Percentiles rank a stretch among this genome's conserved stretches.
Evolutionary conservation across 2,797 vertebrate species (phyloP).

Genomic region (Peromyscus attwateri): DNA sequence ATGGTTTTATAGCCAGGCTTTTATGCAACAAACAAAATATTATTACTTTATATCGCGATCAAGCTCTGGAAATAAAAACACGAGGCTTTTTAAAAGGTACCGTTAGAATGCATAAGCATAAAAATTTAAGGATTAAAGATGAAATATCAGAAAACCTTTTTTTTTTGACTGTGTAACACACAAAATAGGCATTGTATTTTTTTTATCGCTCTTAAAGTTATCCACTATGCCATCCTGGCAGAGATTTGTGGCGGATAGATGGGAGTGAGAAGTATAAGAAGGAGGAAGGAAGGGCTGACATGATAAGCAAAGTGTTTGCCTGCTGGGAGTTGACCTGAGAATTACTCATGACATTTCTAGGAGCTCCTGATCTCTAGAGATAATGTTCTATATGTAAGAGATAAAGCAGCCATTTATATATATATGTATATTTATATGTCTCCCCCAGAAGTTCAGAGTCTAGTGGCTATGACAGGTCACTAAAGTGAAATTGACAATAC

Average conservation of each 20-base stretch:
- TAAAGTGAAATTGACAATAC: not conserved
- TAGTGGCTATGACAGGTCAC: not conserved
- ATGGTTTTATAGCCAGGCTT: constrained; percentile 37
- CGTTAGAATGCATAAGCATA: not conserved
- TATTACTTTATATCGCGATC: not conserved
- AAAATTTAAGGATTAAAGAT: constrained; percentile 48
- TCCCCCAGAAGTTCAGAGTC: not conserved
- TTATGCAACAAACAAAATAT: constrained; percentile 23
- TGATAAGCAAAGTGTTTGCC: not conserved
- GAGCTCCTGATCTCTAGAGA: not conserved
- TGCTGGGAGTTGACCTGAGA: not conserved
- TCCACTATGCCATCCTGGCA: not conserved
- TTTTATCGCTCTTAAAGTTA: not conserved
- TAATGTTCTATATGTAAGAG: not conserved
- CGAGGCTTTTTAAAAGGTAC: not conserved
- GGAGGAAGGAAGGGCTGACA: not conserved
- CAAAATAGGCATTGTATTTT: not conserved
- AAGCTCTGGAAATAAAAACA: constrained; percentile 15
- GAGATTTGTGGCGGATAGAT: not conserved
- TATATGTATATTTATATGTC: not conserved
- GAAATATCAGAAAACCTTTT: not conserved
- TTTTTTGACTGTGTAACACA: not conserved
- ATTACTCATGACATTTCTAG: constrained; percentile 14
- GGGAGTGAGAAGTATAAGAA: not conserved
- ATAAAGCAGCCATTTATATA: not conserved